phyloP scores from a whole-genome alignment of 2,797 vertebrate species.

The Loriculus beryllinus region DNA sequence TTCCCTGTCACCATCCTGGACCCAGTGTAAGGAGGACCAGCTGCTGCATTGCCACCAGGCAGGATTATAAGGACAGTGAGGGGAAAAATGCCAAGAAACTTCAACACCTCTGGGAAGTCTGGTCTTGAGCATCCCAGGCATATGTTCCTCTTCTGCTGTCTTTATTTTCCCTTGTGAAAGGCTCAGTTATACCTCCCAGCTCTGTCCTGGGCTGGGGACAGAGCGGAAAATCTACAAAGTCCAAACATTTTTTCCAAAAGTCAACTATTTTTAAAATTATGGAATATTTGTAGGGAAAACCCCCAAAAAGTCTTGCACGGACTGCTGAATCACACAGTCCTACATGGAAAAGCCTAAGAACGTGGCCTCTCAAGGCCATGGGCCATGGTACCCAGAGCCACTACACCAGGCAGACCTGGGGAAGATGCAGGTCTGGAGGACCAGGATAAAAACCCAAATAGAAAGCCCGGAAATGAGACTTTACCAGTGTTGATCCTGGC shows the following conservation, averaged over 20 bases:
- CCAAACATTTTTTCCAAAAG: not conserved
- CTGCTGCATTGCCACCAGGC: not conserved
- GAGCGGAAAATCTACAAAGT: not conserved
- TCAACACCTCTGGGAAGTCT: not conserved
- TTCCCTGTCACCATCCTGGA: not conserved
- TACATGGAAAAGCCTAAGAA: not conserved
- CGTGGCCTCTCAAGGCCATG: accelerated
- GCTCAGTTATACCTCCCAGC: not conserved
- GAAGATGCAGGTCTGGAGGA: not conserved
- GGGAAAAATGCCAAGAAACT: not conserved
- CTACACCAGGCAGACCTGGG: not conserved
- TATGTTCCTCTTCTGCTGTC: not conserved
- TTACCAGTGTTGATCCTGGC: not conserved
- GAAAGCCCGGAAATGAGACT: not conserved
- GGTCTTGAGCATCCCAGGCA: not conserved
- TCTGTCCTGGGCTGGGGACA: not conserved
- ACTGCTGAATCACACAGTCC: not conserved
- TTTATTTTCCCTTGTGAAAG: not conserved
- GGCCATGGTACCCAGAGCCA: accelerated
- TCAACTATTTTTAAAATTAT: not conserved
- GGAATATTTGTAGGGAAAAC: not conserved
- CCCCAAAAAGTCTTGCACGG: not conserved
- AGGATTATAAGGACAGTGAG: not conserved
- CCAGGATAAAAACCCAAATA: not conserved
- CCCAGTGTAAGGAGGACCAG: not conserved